Conservation (phyloP, 2,113 vertebrate species). For the Catharus minimus region DNA sequence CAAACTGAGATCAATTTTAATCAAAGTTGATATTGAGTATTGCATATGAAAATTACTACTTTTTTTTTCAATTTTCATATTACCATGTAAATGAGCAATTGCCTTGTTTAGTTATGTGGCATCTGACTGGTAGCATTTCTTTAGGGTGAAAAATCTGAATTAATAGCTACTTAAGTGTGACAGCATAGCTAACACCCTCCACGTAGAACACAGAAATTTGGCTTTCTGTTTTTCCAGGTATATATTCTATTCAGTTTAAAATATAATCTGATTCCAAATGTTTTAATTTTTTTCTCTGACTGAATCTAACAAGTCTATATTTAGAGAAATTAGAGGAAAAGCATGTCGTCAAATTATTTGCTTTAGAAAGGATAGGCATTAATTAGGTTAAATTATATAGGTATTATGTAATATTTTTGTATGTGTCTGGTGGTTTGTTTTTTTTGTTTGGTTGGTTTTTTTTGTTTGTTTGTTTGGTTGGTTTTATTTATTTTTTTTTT, state of each 20-base stretch:
- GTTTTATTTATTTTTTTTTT: not conserved
- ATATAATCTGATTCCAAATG: not conserved
- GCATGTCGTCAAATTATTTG: not conserved
- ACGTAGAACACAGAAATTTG: not conserved
- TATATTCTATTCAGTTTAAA: not conserved
- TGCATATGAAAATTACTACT: conserved; percentile 27
- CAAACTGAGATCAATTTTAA: conserved; percentile 55
- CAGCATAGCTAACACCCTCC: not conserved
- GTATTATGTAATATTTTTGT: not conserved
- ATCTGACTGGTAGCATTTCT: conserved; percentile 21
- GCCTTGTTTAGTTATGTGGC: not conserved
- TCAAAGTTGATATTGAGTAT: conserved; percentile 54
- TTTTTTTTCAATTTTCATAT: conserved; percentile 1
- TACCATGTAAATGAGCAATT: conserved; percentile 25
- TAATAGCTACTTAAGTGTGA: not conserved
- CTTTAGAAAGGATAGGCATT: not conserved
- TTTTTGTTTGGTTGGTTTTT: too few relatives aligned
- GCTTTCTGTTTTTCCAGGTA: not conserved
- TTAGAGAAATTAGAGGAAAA: not conserved
- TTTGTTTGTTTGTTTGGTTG: too few relatives aligned
- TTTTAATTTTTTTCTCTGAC: not conserved
- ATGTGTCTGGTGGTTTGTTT: too few relatives aligned
- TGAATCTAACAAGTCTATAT: not conserved
- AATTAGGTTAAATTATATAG: not conserved
- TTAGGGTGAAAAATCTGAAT: not conserved